Evolutionary conservation across 2,888 invertebrate species (phyloP).

Genomic region (Chymomyza caudatula): DNA sequence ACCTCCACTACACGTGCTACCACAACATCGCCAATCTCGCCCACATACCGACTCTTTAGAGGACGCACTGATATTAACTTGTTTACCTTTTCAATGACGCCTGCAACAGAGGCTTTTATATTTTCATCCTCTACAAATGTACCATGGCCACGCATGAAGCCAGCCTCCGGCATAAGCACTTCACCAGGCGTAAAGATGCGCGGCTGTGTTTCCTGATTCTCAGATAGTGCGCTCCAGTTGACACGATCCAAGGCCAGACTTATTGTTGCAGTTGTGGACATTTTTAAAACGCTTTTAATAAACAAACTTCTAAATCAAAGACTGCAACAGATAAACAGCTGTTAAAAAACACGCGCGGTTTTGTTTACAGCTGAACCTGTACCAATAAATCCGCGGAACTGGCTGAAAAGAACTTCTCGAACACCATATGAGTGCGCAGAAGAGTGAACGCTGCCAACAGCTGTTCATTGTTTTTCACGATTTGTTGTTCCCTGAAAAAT

Average conservation of each 20-base stretch:
- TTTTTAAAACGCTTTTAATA: slow-evolving; percentile 12
- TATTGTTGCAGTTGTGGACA: slow-evolving; percentile 80
- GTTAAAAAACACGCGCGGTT: not conserved
- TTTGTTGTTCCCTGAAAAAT: not conserved
- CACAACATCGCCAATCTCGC: slow-evolving; percentile 97
- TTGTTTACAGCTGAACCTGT: not conserved
- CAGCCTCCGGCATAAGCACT: slow-evolving; percentile 86
- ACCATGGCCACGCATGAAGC: slow-evolving; percentile 92
- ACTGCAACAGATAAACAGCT: not conserved
- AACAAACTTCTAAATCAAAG: not conserved
- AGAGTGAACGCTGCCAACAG: not conserved
- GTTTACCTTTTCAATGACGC: slow-evolving; percentile 95
- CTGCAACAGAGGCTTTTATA: slow-evolving; percentile 95
- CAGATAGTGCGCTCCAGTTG: slow-evolving; percentile 78
- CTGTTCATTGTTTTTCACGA: not conserved
- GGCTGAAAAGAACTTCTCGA: not conserved
- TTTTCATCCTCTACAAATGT: slow-evolving; percentile 92
- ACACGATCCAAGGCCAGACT: slow-evolving; percentile 83
- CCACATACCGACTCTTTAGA: slow-evolving; percentile 92
- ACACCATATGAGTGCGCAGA: not conserved
- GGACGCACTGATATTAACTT: slow-evolving; percentile 95
- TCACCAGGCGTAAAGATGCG: slow-evolving; percentile 91
- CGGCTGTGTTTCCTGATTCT: slow-evolving; percentile 80
- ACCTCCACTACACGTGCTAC: slow-evolving; percentile 96
- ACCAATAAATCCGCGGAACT: not conserved